These are phyloP conservation scores for Donacobius atricapilla DNA, from an alignment of 2,113 vertebrate genomes.

Conservation along the genomic window DNA sequence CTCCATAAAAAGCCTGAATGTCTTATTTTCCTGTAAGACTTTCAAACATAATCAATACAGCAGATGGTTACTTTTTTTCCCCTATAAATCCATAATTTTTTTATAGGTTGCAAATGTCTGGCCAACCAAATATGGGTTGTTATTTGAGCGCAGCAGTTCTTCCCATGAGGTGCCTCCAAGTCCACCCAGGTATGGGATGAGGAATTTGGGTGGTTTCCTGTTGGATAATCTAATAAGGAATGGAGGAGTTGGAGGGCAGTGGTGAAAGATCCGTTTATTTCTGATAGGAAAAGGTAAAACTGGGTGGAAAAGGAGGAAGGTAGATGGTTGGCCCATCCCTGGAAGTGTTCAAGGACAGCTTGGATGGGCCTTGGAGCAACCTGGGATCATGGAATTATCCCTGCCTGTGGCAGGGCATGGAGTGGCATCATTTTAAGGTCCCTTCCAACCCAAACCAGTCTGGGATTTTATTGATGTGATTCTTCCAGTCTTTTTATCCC, in stretches of 20 bases:
- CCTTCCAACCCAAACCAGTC: background rate
- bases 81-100: background rate
- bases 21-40: background rate
- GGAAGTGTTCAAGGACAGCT: background rate
- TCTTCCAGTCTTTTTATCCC: background rate
- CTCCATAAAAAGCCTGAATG: background rate
- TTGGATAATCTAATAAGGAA: background rate
- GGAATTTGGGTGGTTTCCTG: background rate
- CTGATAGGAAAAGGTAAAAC: background rate
- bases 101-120: conserved; percentile 89
- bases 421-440: background rate
- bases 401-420: background rate
- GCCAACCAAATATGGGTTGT: conserved; percentile 91
- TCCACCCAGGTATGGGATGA: conserved; percentile 76
- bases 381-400: background rate
- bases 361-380: background rate
- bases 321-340: background rate
- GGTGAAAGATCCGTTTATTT: background rate
- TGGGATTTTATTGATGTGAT: background rate
- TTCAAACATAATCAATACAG: background rate
- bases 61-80: no score
- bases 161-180: conserved; percentile 80
- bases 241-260: background rate
- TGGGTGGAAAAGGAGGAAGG: background rate
- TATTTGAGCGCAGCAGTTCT: conserved; percentile 88